A percentile compares a stretch with the other conserved stretches of the same genome.
Evolutionary conservation across 2,888 invertebrate genomes (phyloP).

Genomic region (Microplitis deprimator): DNA sequence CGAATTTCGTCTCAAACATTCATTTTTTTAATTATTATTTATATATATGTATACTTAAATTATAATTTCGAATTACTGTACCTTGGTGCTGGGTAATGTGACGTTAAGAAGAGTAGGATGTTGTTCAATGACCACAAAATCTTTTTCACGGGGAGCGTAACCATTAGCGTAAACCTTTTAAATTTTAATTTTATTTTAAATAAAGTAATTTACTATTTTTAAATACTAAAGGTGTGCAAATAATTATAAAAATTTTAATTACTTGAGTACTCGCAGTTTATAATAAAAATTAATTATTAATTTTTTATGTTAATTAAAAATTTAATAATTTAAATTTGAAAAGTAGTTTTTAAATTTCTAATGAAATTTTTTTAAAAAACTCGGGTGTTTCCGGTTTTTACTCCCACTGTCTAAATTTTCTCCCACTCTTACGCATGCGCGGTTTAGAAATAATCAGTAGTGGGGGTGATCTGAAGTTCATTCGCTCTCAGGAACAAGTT

Average conservation of each 20-base stretch:
- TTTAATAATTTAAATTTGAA: too few relatives aligned
- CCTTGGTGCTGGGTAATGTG: slow-evolving; percentile 85
- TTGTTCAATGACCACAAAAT: slow-evolving; percentile 88
- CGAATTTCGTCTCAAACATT: neutral
- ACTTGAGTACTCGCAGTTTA: neutral
- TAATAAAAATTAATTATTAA: too few relatives aligned
- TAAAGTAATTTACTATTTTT: too few relatives aligned
- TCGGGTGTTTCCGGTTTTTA: too few relatives aligned
- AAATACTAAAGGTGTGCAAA: neutral
- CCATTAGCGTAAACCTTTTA: slow-evolving; percentile 87
- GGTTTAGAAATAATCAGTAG: too few relatives aligned
- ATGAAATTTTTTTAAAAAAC: too few relatives aligned
- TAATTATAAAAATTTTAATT: neutral
- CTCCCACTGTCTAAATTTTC: too few relatives aligned
- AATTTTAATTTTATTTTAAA: neutral
- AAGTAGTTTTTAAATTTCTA: too few relatives aligned
- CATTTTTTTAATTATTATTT: slow-evolving; percentile 13
- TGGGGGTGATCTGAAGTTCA: too few relatives aligned
- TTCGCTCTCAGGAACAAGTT: neutral
- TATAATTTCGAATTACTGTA: slow-evolving; percentile 66
- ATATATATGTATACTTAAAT: neutral
- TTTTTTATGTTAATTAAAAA: too few relatives aligned
- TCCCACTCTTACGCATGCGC: too few relatives aligned
- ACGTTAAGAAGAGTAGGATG: slow-evolving; percentile 89
- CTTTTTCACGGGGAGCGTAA: slow-evolving; percentile 86